Conservation (phyloP, 2,113 vertebrate species). For the Centrocercus urophasianus region DNA sequence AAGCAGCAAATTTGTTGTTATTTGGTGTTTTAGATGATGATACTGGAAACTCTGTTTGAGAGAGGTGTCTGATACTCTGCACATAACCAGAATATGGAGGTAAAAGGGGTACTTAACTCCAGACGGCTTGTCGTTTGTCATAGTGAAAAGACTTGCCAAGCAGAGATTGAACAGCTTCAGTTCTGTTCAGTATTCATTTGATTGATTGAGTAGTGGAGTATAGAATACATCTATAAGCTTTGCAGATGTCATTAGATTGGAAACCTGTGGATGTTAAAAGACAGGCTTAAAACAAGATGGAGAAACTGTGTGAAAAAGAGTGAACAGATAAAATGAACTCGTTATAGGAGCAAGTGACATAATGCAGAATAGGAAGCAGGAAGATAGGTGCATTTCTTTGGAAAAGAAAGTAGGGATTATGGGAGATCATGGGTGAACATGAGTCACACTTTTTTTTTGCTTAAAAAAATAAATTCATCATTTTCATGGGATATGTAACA, state of each 20-base stretch:
- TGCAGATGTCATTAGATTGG: not conserved
- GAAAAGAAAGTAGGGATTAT: not conserved
- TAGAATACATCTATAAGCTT: not conserved
- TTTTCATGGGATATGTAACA: not conserved
- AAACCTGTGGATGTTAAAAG: not conserved
- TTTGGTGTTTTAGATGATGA: not conserved
- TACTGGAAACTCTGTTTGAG: not conserved
- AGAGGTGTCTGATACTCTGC: not conserved
- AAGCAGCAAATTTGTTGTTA: constrained; percentile 38
- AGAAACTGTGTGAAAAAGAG: not conserved
- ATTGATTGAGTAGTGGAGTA: not conserved
- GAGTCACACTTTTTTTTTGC: not conserved
- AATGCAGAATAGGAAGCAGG: not conserved
- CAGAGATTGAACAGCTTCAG: not conserved
- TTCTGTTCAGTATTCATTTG: not conserved
- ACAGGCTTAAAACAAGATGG: not conserved
- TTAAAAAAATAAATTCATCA: not conserved
- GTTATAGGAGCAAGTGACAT: not conserved
- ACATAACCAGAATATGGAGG: not conserved
- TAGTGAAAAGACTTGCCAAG: not conserved
- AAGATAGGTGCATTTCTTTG: not conserved
- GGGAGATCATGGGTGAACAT: not conserved
- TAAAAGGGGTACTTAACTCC: not conserved
- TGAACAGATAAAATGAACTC: not conserved
- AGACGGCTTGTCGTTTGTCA: not conserved